These are phyloP conservation scores for Rhinopomastus cyanomelas DNA, from an alignment of 2,113 vertebrate genomes.

Conservation along the genomic window DNA sequence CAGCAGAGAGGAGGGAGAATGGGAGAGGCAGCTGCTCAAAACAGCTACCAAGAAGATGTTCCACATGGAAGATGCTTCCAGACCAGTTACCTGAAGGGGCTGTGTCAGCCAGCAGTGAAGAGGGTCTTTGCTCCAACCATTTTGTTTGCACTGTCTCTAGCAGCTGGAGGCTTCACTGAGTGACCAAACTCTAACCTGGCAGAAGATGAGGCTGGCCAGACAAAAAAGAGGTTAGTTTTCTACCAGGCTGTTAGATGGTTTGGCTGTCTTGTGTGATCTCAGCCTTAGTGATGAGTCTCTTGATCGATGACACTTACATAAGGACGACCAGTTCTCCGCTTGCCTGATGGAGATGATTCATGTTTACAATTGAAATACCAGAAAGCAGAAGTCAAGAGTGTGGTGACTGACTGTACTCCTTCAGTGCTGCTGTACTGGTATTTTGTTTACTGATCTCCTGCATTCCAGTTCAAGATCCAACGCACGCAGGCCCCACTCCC, in stretches of 20 bases:
- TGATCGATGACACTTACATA: background rate
- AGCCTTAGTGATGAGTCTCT: background rate
- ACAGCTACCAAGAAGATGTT: background rate
- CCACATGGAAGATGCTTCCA: background rate
- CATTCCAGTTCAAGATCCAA: background rate
- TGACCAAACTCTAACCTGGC: background rate
- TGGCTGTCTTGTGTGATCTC: background rate
- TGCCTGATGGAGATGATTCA: background rate
- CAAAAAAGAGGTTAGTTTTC: background rate
- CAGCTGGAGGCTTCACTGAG: background rate
- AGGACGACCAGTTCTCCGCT: background rate
- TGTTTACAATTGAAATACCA: conserved; percentile 6
- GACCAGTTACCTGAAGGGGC: background rate
- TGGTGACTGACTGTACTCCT: background rate
- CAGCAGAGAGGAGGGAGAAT: rapidly evolving
- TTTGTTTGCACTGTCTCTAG: background rate
- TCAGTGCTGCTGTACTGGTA: background rate
- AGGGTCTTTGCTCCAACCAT: background rate
- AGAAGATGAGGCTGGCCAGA: background rate
- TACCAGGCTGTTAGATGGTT: background rate
- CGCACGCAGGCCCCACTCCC: background rate
- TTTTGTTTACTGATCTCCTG: conserved; percentile 37
- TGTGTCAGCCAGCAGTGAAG: background rate
- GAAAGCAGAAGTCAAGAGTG: background rate
- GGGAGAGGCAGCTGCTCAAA: background rate